Evolutionary conservation across 37 sponge, comb jelly and placozoan genomes (phyloP).

Genomic region (Sycon ciliatum): DNA sequence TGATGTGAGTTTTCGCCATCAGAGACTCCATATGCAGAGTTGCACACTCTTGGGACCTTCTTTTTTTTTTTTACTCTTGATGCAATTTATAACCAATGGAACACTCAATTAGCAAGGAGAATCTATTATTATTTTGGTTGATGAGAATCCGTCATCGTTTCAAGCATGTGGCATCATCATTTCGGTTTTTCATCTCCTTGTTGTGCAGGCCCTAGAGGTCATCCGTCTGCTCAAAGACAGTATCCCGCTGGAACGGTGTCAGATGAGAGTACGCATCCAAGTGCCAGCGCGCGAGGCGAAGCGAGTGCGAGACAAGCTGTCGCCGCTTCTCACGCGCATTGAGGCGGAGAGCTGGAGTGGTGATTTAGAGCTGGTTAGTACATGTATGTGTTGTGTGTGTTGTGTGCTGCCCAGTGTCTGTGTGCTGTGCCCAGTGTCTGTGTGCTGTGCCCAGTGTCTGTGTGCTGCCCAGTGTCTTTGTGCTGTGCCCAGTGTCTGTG

Average conservation of each 20-base stretch:
- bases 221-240: slow-evolving; percentile 60
- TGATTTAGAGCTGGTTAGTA: slow-evolving; percentile 63
- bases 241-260: slow-evolving; percentile 80
- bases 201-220: slow-evolving; percentile 73
- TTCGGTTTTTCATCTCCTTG: background rate
- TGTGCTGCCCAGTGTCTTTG: slow-evolving; percentile 17
- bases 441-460: slow-evolving; percentile 10
- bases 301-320: slow-evolving; percentile 65
- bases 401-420: background rate
- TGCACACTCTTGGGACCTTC: no score
- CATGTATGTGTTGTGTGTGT: slow-evolving; percentile 10
- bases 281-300: slow-evolving; percentile 62
- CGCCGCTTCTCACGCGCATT: slow-evolving; percentile 25
- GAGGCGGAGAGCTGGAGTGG: slow-evolving; percentile 70
- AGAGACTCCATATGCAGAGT: no score
- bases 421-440: background rate
- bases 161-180: background rate
- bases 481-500: background rate
- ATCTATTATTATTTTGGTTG: no score
- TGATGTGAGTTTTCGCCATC: no score
- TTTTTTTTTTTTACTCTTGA: no score
- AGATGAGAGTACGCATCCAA: slow-evolving; percentile 64
- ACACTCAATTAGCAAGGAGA: no score
- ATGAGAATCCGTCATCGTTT: background rate
- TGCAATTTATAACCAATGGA: no score